Base-by-base conservation (phyloP, 2,888 invertebrate genomes). In the Physocephala rufipes region DNA sequence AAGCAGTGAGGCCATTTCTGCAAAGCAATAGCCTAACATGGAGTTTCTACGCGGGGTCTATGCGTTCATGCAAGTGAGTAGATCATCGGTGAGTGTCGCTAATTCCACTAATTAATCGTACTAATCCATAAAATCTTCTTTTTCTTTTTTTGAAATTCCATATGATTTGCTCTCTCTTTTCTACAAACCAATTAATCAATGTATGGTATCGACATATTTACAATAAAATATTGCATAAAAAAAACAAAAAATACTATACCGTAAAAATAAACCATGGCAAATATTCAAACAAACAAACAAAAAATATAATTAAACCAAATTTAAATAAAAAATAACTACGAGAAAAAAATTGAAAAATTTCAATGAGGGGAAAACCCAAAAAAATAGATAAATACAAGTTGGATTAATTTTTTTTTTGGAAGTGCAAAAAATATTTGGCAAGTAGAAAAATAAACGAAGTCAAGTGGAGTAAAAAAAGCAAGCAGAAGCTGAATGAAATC, bases 41-140 rank as follows among this genome's bases (percentile, higher is more conserved):
- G 86, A 86, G 85, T 86, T 86, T 86, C 86, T 86, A 86, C 86
- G 86, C 78, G 86, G 86, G 77, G 87, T 86, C 80, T 86, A 86
- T 86, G 86, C 86, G 83, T 86, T 87, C 85, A 86, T 86, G 86
- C 86, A 86, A 86, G 86, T 86, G 85, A 86, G 86, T 86, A 86
- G 86, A 86, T 87, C 86, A 85, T 86, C 86, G 86, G 86, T 86
- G 84, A 86, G 86, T 86, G 85, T 86, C 84, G 81, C 78, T 82
- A 78, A 81, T 55, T 81, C 82, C 82, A 83, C 76, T 82, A 82
- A 85, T 85, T 84, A 82, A 81, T 75, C 79, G 78, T 86, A 86
- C 85, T 86, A 86, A 86, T 86, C 86, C 85, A 86, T 85, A 82
- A 82, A 83, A 82, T 80, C 82, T 82, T 84, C 80, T 80, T 79